Evolutionary conservation across 2,888 invertebrate genomes (phyloP).

Genomic region (Alsophila aescularia): DNA sequence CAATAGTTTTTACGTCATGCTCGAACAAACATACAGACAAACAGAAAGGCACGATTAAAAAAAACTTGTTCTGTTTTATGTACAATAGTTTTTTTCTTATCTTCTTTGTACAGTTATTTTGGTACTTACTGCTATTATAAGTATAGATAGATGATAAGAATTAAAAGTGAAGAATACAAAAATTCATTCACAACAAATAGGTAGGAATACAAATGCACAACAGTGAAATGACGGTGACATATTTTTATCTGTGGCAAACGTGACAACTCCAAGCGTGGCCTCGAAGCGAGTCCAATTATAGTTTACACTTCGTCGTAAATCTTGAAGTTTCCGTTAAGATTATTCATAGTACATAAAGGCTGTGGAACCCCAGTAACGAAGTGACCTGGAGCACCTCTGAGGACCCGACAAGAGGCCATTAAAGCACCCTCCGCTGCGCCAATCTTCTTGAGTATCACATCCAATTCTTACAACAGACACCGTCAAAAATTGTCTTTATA

Average conservation of each 20-base stretch:
- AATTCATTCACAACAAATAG: no score
- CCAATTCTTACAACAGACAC: conserved; percentile 65
- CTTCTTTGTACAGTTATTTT: no score
- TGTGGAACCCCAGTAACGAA: conserved; percentile 80
- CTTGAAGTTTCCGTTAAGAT: conserved; percentile 58
- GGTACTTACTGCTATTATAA: no score
- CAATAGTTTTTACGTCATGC: no score
- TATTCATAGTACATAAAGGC: conserved; percentile 72
- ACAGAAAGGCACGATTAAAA: no score
- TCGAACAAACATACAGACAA: no score
- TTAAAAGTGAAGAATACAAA: no score
- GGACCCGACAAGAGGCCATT: conserved; percentile 80
- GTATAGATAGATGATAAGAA: no score
- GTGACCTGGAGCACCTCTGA: conserved; percentile 78
- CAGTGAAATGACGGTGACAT: background rate
- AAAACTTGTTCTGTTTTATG: no score
- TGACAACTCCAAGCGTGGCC: background rate
- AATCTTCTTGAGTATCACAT: conserved; percentile 78
- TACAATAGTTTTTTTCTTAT: no score
- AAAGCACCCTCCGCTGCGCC: conserved; percentile 74
- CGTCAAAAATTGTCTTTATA: conserved; percentile 51
- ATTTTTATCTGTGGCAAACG: background rate
- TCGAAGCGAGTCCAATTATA: conserved; percentile 41
- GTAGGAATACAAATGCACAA: background rate
- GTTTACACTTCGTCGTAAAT: conserved; percentile 45